Evolutionary conservation across 2,113 vertebrate genomes (phyloP).

Genomic region (Caretta caretta): DNA sequence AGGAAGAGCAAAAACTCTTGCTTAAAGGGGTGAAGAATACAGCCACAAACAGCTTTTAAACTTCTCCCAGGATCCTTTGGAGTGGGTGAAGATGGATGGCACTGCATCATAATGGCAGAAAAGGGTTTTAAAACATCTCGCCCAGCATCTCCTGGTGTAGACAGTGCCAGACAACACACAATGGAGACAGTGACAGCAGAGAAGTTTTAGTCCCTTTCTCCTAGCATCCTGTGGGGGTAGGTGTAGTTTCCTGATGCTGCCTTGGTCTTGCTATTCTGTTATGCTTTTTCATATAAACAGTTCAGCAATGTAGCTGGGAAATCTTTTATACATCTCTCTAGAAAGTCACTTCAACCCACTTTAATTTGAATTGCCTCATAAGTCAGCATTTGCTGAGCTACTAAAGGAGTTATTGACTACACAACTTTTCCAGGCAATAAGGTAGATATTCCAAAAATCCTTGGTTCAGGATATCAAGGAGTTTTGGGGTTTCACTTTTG

Average conservation of each 20-base stretch:
- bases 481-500: background rate
- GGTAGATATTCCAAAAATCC: background rate
- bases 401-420: slow-evolving; percentile 20
- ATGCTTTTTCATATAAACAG: background rate
- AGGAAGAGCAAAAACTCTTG: background rate
- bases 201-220: no score
- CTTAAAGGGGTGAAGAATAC: background rate
- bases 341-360: background rate
- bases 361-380: background rate
- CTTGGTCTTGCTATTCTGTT: rapidly evolving
- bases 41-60: background rate
- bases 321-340: background rate
- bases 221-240: background rate
- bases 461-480: background rate
- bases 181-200: no score
- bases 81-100: background rate
- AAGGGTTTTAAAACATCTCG: background rate
- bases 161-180: no score
- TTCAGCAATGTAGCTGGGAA: background rate
- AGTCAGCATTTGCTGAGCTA: background rate
- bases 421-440: background rate
- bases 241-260: background rate
- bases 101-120: rapidly evolving
- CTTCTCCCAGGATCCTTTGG: background rate
- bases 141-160: no score